Evolutionary conservation across 2,888 invertebrate genomes (phyloP).

Genomic region (Timema cristinae): DNA sequence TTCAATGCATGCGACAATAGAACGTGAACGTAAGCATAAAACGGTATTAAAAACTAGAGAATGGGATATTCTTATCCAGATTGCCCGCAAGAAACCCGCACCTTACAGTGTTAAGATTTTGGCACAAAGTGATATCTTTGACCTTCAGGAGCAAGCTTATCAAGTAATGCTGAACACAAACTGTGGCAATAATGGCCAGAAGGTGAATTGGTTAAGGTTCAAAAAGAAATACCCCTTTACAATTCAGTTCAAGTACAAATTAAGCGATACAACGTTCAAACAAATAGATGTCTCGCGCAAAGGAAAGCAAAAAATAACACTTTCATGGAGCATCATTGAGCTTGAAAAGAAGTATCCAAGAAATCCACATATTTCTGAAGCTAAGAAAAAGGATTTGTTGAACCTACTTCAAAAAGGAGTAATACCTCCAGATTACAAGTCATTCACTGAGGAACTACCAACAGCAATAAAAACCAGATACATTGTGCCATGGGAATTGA

Average conservation of each 20-base stretch:
- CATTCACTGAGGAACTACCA: slow-evolving; percentile 5
- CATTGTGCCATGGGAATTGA: slow-evolving; percentile 4
- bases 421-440: slow-evolving; percentile 13
- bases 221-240: slow-evolving; percentile 1
- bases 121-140: background rate
- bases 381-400: slow-evolving; percentile 2
- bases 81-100: slow-evolving; percentile 11
- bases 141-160: slow-evolving; percentile 3
- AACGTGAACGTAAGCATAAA: slow-evolving; percentile 7
- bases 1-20: slow-evolving; percentile 13
- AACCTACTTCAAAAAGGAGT: slow-evolving; percentile 6
- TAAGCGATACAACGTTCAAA: background rate
- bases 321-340: background rate
- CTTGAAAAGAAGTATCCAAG: slow-evolving; percentile 10
- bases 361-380: background rate
- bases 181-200: background rate
- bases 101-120: slow-evolving; percentile 3
- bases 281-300: slow-evolving; percentile 12
- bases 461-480: background rate
- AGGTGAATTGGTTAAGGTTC: slow-evolving; percentile 2
- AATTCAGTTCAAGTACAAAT: slow-evolving; percentile 4
- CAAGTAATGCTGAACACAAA: slow-evolving; percentile 13
- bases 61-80: slow-evolving; percentile 3
- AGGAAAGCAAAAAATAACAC: background rate
- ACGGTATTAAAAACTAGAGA: background rate